Base-by-base conservation (phyloP, 1,140 invertebrate species). In the Saxidomus purpurata region DNA sequence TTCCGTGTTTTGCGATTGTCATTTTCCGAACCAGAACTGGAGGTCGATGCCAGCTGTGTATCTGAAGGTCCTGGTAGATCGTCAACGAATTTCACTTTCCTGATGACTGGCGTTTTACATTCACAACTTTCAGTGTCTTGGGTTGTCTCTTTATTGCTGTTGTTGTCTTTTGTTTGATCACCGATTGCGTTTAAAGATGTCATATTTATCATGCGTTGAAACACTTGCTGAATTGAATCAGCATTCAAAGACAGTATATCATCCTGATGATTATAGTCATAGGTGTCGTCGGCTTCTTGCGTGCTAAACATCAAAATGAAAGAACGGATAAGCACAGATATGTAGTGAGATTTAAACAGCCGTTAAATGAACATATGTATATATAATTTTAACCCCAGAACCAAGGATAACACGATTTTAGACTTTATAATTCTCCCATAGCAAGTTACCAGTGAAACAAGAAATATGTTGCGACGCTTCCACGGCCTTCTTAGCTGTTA, bases 181-280 rank as follows among this genome's bases (percentile, higher is more conserved):
- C 17, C 4, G 9, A 83, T 76, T 47, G 43, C 13, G 28, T 40
- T 22, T 36, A 89, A 77, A 17, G 80, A 76, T 43, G 87, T 89
- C 80, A 89, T 77, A 25, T 77, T 55, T 22, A 89, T 43, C 52
- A 89, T 84, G 34, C 80, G 34, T 47, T 89, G 87, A 34, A 89
- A 89, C 25, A 83, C 80, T 36, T 47, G 28, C 55, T 89, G 87
- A 47, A 89, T 89, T 15, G 63, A 36, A 49, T 89, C 71, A 22
- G 87, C 87, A 36, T 89, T 71, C 28, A 84, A 43, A 15, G 77
- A 69, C 17, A 47, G n/a, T n/a, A 79, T 22, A 31, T 87, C 84
- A 36, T 43, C 59, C 19, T 79, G 36, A 38, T 38, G 34, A 22
- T 19, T 71, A 17, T 71, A 25, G 15, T 71, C 67, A 28, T 8